These are phyloP conservation scores for Mobula hypostoma DNA, from an alignment of 2,113 vertebrate species.

Conservation along the genomic window DNA sequence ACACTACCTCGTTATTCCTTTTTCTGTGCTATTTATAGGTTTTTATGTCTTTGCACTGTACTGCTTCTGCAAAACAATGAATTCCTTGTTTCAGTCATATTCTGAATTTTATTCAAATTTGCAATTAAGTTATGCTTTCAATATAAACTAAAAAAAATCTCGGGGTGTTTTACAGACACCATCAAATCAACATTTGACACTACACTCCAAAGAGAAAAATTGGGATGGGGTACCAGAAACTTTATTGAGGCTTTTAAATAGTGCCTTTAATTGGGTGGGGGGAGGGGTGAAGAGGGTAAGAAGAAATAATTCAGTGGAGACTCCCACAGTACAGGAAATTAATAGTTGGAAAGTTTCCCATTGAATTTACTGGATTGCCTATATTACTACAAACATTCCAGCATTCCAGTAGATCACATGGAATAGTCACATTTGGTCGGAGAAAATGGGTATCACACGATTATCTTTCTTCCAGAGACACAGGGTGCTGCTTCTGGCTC, in stretches of 20 bases:
- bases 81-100: no score
- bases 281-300: neutral
- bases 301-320: neutral
- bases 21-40: no score
- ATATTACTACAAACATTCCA: neutral
- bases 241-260: neutral
- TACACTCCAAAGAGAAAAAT: neutral
- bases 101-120: no score
- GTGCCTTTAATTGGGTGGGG: neutral
- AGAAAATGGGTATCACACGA: neutral
- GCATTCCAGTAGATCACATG: neutral
- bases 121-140: neutral
- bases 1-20: no score
- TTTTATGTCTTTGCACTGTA: no score
- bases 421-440: neutral
- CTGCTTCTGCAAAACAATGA: no score
- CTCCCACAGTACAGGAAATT: neutral
- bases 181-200: neutral
- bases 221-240: neutral
- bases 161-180: neutral
- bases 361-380: no score
- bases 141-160: neutral
- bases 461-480: neutral
- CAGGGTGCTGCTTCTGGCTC: neutral
- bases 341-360: neutral